phyloP scores from a whole-genome alignment of 2,888 invertebrate genomes.

The Crematogaster levior region DNA sequence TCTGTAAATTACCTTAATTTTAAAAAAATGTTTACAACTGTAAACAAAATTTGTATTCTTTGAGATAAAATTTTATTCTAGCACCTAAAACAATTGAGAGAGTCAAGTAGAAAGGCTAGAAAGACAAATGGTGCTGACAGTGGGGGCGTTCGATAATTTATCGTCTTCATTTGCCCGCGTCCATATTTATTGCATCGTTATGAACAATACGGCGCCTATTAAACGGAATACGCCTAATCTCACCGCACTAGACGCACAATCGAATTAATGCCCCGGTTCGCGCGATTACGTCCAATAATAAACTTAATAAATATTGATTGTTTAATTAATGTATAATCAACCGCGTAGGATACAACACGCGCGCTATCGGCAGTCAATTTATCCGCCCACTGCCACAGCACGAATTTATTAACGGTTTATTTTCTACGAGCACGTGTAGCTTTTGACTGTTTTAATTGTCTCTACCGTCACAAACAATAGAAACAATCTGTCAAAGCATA shows the following conservation, averaged over 20 bases:
- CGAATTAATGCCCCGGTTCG: constrained; percentile 77
- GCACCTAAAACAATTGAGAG: background rate
- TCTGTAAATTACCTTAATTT: background rate
- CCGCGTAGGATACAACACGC: constrained; percentile 74
- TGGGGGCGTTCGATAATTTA: constrained; percentile 84
- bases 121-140: constrained; percentile 73
- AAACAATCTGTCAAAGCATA: no score
- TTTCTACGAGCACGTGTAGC: constrained; percentile 37
- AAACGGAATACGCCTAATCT: constrained; percentile 79
- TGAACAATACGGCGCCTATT: constrained; percentile 84
- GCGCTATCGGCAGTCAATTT: constrained; percentile 74
- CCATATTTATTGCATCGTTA: constrained; percentile 84
- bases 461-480: background rate
- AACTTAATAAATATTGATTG: constrained; percentile 85
- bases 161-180: constrained; percentile 83
- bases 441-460: constrained; percentile 52
- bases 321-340: constrained; percentile 83
- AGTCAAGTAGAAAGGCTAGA: constrained; percentile 10
- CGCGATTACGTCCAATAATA: constrained; percentile 77
- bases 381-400: constrained; percentile 71
- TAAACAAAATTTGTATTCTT: background rate
- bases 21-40: background rate
- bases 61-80: background rate
- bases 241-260: constrained; percentile 74
- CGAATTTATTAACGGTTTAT: constrained; percentile 65